Evolutionary conservation across 2,797 vertebrate species (phyloP).

Genomic region (Trachurus trachurus): DNA sequence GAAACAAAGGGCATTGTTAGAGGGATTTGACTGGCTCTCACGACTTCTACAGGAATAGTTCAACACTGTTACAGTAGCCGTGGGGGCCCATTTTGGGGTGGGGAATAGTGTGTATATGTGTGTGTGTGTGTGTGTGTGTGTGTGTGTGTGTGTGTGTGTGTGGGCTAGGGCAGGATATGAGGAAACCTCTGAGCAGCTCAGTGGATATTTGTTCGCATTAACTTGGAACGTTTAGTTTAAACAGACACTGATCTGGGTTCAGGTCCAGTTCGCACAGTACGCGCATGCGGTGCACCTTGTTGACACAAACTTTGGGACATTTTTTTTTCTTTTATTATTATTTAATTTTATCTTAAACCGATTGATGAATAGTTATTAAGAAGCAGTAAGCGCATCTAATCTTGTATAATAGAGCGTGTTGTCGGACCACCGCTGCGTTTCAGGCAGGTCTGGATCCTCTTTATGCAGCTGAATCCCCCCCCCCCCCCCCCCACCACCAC

Average conservation of each 20-base stretch:
- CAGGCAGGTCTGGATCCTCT: slow-evolving; percentile 55
- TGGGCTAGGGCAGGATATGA: slow-evolving; percentile 81
- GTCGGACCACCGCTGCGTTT: slow-evolving; percentile 56
- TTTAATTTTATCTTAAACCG: not conserved
- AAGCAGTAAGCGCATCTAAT: slow-evolving; percentile 10
- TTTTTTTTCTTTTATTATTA: not conserved
- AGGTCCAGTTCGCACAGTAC: slow-evolving; percentile 65
- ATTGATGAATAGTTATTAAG: slow-evolving; percentile 39
- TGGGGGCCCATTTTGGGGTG: slow-evolving; percentile 51
- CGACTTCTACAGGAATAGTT: slow-evolving; percentile 56
- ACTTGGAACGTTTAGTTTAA: slow-evolving; percentile 83
- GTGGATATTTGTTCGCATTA: slow-evolving; percentile 83
- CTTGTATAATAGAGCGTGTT: slow-evolving; percentile 39
- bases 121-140: slow-evolving; percentile 37
- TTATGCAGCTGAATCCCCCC: slow-evolving; percentile 35
- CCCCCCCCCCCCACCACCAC: slow-evolving; percentile 35
- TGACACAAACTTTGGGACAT: slow-evolving; percentile 26
- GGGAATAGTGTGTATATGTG: slow-evolving; percentile 18
- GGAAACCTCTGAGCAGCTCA: slow-evolving; percentile 76
- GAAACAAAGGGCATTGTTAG: slow-evolving; percentile 76
- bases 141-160: slow-evolving; percentile 64
- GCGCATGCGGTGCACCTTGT: slow-evolving; percentile 35
- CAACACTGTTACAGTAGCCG: slow-evolving; percentile 60
- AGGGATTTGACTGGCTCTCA: slow-evolving; percentile 57
- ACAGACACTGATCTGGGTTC: slow-evolving; percentile 78